Evolutionary conservation across 2,113 vertebrate species (phyloP).

Genomic region (Albula goreensis): DNA sequence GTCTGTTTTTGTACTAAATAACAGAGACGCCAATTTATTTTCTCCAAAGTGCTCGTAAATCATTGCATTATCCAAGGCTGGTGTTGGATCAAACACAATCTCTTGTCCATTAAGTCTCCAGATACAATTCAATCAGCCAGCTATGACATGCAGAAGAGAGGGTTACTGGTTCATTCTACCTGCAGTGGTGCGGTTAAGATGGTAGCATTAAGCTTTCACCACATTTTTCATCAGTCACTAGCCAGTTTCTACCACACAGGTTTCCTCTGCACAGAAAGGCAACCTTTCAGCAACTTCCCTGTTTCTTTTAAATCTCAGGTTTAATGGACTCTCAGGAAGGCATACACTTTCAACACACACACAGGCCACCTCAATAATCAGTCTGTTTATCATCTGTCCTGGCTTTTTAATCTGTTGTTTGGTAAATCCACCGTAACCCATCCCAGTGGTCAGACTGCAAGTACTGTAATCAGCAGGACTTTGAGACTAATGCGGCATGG

Average conservation of each 20-base stretch:
- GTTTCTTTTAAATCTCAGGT: not conserved
- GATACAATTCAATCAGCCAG: not conserved
- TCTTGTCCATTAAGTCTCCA: slow-evolving; percentile 1
- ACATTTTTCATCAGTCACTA: not conserved
- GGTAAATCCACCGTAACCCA: not conserved
- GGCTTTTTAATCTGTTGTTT: not conserved
- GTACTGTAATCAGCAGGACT: not conserved
- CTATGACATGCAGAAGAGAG: not conserved
- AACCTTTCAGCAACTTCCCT: not conserved
- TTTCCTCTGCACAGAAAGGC: not conserved
- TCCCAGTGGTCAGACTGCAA: not conserved
- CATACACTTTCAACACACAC: not conserved
- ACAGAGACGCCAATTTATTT: not conserved
- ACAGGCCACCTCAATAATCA: not conserved
- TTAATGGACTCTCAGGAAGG: not conserved
- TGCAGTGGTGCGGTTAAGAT: not conserved
- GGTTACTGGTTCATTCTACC: not conserved
- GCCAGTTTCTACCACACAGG: not conserved
- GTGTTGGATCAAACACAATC: not conserved
- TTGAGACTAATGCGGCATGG: not conserved
- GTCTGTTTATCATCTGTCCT: not conserved
- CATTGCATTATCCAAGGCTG: not conserved
- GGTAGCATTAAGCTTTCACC: not conserved
- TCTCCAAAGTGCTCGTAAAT: not conserved
- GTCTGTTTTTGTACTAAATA: not conserved